Conservation (phyloP, 2,113 vertebrate species). For the Sus scrofa region T2T-Sscrofa CM000829.6:55619501-55620000, state of each 20-base stretch:
- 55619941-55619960: neutral
- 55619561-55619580: neutral
- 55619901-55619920: neutral
- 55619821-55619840: neutral
- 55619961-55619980: neutral
- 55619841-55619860: neutral
- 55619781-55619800: neutral
- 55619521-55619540: neutral
- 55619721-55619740: neutral
- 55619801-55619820: neutral
- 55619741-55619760: neutral
- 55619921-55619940: neutral
- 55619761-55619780: neutral
- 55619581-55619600: neutral
- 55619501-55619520: neutral
- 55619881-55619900: neutral
- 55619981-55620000: neutral
- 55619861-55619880: neutral
- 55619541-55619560: fast-evolving
- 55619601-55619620: neutral
- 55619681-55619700: neutral
- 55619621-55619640: too few species aligned
- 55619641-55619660: neutral
- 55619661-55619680: neutral
- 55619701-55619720: neutral